phyloP scores from a whole-genome alignment of 2,888 invertebrate genomes.

The Acronicta alni region DNA sequence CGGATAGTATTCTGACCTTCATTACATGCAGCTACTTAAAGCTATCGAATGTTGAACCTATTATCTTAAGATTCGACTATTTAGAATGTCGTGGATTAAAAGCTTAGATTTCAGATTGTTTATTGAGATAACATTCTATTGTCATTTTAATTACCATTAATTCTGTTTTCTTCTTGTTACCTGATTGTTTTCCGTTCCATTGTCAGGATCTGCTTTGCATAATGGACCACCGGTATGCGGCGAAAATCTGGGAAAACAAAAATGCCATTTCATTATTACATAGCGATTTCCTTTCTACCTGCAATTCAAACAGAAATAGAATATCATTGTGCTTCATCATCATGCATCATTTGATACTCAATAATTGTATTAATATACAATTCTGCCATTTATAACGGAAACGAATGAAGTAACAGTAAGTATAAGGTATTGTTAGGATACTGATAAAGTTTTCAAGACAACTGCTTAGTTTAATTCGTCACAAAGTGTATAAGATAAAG shows the following conservation, averaged over 20 bases:
- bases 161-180: slow-evolving; percentile 7
- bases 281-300: slow-evolving; percentile 13
- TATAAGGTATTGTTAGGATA: too few relatives aligned
- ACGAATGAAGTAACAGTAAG: too few relatives aligned
- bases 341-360: too few relatives aligned
- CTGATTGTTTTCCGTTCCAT: slow-evolving; percentile 15
- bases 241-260: slow-evolving; percentile 26
- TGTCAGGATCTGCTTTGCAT: slow-evolving; percentile 25
- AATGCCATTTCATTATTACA: slow-evolving; percentile 18
- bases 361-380: too few relatives aligned
- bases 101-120: slow-evolving; percentile 5
- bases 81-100: too few relatives aligned
- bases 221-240: slow-evolving; percentile 17
- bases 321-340: neutral
- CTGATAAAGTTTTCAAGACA: too few relatives aligned
- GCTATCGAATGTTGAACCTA: too few relatives aligned
- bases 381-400: too few relatives aligned
- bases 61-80: neutral
- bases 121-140: slow-evolving; percentile 2
- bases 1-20: neutral
- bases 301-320: slow-evolving; percentile 14
- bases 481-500: too few relatives aligned
- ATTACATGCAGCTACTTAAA: too few relatives aligned
- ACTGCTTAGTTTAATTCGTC: too few relatives aligned
- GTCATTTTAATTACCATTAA: slow-evolving; percentile 1